Evolutionary conservation across 2,113 vertebrate genomes (phyloP), one percentile per base, ranked within the genome.

Genomic region (Trematocara nigrifrons): DNA sequence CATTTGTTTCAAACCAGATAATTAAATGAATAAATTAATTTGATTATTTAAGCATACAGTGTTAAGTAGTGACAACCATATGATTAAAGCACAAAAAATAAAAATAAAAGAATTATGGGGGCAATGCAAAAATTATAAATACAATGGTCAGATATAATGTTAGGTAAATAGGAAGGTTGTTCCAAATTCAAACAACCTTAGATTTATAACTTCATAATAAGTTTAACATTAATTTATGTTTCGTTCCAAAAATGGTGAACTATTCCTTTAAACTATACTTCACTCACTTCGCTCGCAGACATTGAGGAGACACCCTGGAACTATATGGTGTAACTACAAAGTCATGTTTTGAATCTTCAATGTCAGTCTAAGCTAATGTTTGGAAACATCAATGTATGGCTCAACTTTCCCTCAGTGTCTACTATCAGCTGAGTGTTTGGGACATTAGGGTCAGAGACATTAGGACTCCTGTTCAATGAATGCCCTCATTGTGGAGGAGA

Each of bases 401-500:
- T 94, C 89, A 69, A 20, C 85, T 89, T 93, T 84, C 88, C 66
- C 40, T 40, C 74, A 42, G 52, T 74, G 45, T 76, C 71, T 77
- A 5, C 49, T 59, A 49, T 49, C 13, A 83, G 56, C 53, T 42
- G 54, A 87, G 5, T 7, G 51, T 80, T 77, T 69, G 61, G 42
- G 57, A 86, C 78, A 16, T 49, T 31, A 16, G 42, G 87, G 87
- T 91, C 86, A 74, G 61, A 90, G 90, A 92, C 84, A 80, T 51
- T 15, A 29, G 3, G 86, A 3, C 82, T 89, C 82, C 82, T 40
- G 45, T 18, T 16, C 69, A 85, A 29, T 35, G 9, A 80, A 80
- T 45, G 33, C 5, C 15, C 7, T 81, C 22, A 20, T 18, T 76
- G 49, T 69, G 31, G 52, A 78, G 26, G 26, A 4, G 77, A 69